phyloP scores from a whole-genome alignment of 2,113 vertebrate genomes.

The Amphilophus citrinellus region DNA sequence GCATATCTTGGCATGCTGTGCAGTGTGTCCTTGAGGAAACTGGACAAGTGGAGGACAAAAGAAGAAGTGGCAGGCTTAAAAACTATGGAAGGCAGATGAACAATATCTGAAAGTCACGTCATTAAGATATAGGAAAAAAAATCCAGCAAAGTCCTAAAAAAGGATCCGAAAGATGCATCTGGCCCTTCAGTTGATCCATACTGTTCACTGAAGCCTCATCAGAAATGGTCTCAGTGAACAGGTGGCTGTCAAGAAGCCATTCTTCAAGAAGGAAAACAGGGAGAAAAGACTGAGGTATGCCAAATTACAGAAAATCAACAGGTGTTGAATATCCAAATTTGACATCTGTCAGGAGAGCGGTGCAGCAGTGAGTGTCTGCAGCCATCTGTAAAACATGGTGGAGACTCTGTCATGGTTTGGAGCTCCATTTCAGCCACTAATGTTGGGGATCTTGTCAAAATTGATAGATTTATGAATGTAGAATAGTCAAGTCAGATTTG shows the following conservation, averaged over 20 bases:
- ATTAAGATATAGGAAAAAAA: neutral
- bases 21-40: neutral
- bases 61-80: neutral
- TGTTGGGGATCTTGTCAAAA: neutral
- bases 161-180: too few species aligned
- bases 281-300: too few species aligned
- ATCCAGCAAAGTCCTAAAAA: neutral
- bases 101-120: neutral
- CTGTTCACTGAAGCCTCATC: too few species aligned
- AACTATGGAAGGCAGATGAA: neutral
- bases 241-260: too few species aligned
- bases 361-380: too few species aligned
- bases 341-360: neutral
- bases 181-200: too few species aligned
- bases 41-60: neutral
- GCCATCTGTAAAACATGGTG: neutral
- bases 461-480: too few species aligned
- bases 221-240: too few species aligned
- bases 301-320: neutral
- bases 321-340: neutral
- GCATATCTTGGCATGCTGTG: neutral
- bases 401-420: neutral
- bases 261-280: too few species aligned
- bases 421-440: neutral
- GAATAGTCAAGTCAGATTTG: too few species aligned